These are phyloP conservation scores for Loripinus fragilis DNA, from an alignment of 2,888 invertebrate genomes.

Conservation along the genomic window DNA sequence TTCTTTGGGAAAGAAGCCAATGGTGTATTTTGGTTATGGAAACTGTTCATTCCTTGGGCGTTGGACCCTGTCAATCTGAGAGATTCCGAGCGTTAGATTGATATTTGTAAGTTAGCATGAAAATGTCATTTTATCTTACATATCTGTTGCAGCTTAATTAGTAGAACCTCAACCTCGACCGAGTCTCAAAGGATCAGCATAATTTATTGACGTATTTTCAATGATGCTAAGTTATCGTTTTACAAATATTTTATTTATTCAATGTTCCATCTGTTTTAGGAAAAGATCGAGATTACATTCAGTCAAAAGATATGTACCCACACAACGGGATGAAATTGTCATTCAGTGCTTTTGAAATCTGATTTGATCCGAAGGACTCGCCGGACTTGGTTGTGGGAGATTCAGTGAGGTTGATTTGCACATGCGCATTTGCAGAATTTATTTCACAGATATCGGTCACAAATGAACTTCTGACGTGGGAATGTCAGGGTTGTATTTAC, in stretches of 20 bases:
- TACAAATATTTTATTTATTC: not conserved
- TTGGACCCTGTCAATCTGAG: not conserved
- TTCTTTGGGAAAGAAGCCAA: conserved; percentile 9
- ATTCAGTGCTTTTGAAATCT: too few relatives aligned
- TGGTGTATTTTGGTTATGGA: not conserved
- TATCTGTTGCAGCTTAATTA: conserved; percentile 2
- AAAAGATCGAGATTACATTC: not conserved
- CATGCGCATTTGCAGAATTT: not conserved
- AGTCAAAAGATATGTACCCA: not conserved
- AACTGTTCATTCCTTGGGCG: not conserved
- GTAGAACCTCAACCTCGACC: not conserved
- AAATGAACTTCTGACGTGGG: not conserved
- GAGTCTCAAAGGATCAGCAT: not conserved
- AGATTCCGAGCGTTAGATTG: not conserved
- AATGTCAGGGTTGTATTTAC: conserved; percentile 9
- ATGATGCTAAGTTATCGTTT: not conserved
- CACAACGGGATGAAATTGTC: not conserved
- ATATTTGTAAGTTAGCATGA: not conserved
- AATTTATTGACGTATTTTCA: not conserved
- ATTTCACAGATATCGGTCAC: not conserved
- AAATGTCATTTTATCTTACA: not conserved
- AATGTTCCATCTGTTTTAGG: not conserved
- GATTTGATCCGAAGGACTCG: too few relatives aligned
- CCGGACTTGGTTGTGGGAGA: too few relatives aligned
- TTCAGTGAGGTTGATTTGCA: not conserved